Evolutionary conservation across 2,888 invertebrate species (phyloP).

Genomic region (Amblyjoppa proteus): DNA sequence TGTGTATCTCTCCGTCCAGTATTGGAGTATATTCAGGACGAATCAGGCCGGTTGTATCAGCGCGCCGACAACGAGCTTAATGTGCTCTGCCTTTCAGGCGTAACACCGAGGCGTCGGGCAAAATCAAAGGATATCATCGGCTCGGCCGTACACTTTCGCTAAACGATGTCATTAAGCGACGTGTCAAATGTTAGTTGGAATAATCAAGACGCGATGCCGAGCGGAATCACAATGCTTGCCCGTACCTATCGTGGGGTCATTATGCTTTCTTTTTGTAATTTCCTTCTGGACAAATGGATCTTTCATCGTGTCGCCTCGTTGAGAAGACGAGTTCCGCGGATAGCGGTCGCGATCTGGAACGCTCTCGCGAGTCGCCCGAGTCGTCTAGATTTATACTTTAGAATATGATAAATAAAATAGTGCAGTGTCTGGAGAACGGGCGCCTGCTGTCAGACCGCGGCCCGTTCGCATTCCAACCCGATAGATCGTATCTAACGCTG

Average conservation of each 20-base stretch:
- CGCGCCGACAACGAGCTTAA: constrained; percentile 49
- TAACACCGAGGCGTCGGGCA: constrained; percentile 40
- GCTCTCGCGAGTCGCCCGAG: constrained; percentile 23
- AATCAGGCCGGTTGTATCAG: constrained; percentile 38
- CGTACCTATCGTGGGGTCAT: not conserved
- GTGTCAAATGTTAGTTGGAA: constrained; percentile 37
- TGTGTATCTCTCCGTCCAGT: not conserved
- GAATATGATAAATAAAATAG: constrained; percentile 43
- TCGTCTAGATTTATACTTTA: constrained; percentile 51
- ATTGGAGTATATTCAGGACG: constrained; percentile 23
- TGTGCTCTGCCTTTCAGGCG: constrained; percentile 50
- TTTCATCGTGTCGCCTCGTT: constrained; percentile 18
- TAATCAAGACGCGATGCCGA: constrained; percentile 37
- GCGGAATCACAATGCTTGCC: constrained; percentile 13
- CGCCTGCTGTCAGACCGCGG: constrained; percentile 57
- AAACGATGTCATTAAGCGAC: constrained; percentile 43
- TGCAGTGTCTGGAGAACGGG: constrained; percentile 48
- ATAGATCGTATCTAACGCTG: constrained; percentile 75
- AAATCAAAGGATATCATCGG: constrained; percentile 60
- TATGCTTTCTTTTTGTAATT: not conserved
- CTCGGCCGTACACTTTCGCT: constrained; percentile 36
- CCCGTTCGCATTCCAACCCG: constrained; percentile 57
- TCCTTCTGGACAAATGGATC: not conserved
- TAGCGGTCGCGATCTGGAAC: constrained; percentile 48
- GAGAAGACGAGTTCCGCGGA: not conserved